Conservation (phyloP, 1,140 invertebrate genomes). For the Aphaenogaster ashmeadi region DNA sequence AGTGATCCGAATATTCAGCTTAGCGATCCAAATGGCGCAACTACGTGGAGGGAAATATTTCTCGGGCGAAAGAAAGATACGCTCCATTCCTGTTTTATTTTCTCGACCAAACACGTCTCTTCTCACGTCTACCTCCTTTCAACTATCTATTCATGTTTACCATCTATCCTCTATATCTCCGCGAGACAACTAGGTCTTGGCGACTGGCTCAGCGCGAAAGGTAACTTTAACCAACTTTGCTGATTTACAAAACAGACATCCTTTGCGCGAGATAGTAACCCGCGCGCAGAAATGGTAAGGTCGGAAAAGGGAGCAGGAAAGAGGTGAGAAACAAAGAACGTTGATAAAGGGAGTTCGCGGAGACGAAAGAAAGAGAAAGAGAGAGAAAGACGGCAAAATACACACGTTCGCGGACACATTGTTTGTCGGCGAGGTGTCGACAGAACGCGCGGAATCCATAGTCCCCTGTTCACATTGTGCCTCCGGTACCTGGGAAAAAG, state of each 20-base stretch:
- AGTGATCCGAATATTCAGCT: slow-evolving; percentile 1
- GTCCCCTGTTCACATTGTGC: background rate
- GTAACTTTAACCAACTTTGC: slow-evolving; percentile 73
- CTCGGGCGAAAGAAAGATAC: background rate
- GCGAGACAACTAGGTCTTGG: slow-evolving; percentile 10
- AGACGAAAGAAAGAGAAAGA: slow-evolving; percentile 6
- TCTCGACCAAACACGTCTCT: slow-evolving; percentile 36
- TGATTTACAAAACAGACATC: slow-evolving; percentile 74
- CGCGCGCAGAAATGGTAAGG: background rate
- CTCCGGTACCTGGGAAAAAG: background rate
- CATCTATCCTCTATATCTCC: slow-evolving; percentile 38
- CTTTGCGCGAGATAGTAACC: slow-evolving; percentile 46
- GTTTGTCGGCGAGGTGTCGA: slow-evolving; percentile 63
- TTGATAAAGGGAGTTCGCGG: slow-evolving; percentile 44
- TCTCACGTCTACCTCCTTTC: slow-evolving; percentile 7
- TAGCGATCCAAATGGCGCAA: background rate
- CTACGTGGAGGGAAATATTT: slow-evolving; percentile 2
- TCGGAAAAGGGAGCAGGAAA: slow-evolving; percentile 57
- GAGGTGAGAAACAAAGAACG: slow-evolving; percentile 68
- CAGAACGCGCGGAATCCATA: slow-evolving; percentile 32
- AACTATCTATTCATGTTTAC: slow-evolving; percentile 35
- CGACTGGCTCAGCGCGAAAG: slow-evolving; percentile 37
- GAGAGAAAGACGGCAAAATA: slow-evolving; percentile 50
- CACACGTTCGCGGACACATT: slow-evolving; percentile 68
- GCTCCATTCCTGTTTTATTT: slow-evolving; percentile 24